Percentiles rank a stretch among this genome's conserved stretches.
Evolutionary conservation across 1,140 invertebrate genomes (phyloP).

Genomic region (Pectinophora gossypiella): DNA sequence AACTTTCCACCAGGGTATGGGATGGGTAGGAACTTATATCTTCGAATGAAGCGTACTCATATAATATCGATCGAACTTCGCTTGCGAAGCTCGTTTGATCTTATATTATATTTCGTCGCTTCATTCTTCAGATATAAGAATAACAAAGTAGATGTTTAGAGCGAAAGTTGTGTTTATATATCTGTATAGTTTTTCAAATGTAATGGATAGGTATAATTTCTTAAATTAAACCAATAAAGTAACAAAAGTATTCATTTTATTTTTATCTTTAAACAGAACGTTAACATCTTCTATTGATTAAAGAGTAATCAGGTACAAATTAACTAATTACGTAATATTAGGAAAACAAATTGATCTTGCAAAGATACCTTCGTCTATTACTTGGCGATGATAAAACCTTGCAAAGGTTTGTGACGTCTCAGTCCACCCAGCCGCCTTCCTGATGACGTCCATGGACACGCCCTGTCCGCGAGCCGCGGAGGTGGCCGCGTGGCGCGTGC

Average conservation of each 20-base stretch:
- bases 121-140: neutral
- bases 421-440: slow-evolving; percentile 27
- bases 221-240: neutral
- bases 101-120: neutral
- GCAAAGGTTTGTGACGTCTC: slow-evolving; percentile 25
- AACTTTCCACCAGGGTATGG: too few relatives aligned
- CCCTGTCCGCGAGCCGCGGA: slow-evolving; percentile 21
- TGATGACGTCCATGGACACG: slow-evolving; percentile 21
- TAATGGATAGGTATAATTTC: neutral
- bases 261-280: neutral
- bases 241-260: too few relatives aligned
- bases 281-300: neutral
- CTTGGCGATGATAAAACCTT: slow-evolving; percentile 30
- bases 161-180: neutral
- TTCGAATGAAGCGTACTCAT: too few relatives aligned
- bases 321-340: too few relatives aligned
- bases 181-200: neutral
- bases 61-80: slow-evolving; percentile 2
- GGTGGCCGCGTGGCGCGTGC: slow-evolving; percentile 24
- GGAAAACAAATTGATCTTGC: neutral
- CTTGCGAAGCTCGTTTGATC: slow-evolving; percentile 1
- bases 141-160: neutral
- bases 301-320: neutral
- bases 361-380: slow-evolving; percentile 4
- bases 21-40: too few relatives aligned